These are phyloP conservation scores for Aurelia coerulea DNA, from an alignment of 30 jellyfish, hydroid and myxozoan species.

Conservation along the genomic window DNA sequence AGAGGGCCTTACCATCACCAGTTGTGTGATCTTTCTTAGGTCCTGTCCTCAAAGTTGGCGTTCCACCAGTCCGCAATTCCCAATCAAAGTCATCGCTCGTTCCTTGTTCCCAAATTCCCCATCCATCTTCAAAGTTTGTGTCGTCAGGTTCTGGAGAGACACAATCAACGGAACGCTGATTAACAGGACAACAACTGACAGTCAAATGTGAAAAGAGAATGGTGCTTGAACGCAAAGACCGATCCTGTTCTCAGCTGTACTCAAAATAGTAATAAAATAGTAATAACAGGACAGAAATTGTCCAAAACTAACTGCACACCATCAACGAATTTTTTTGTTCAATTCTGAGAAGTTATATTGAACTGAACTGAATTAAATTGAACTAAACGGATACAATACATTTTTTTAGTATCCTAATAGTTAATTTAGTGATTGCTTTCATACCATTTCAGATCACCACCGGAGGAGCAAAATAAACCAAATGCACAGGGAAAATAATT, in stretches of 20 bases:
- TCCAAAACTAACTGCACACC: no score
- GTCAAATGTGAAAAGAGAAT: not conserved
- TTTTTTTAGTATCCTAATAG: no score
- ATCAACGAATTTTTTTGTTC: no score
- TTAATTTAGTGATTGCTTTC: no score
- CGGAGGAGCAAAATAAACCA: no score
- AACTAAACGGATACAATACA: no score
- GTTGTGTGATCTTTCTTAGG: slow-evolving; percentile 85
- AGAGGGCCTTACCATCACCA: slow-evolving; percentile 59
- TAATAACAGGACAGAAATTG: no score
- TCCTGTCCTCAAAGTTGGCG: slow-evolving; percentile 78
- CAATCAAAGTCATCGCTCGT: slow-evolving; percentile 74
- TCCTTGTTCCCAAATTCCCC: slow-evolving; percentile 83
- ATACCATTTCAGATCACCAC: no score
- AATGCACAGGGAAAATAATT: no score
- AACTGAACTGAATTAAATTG: no score
- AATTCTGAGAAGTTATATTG: no score
- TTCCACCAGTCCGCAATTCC: slow-evolving; percentile 70
- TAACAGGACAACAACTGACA: not conserved
- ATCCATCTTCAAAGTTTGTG: slow-evolving; percentile 71
- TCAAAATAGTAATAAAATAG: not conserved
- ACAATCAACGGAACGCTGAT: not conserved
- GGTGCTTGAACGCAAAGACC: not conserved
- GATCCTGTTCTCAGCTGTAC: not conserved
- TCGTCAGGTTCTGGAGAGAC: slow-evolving; percentile 57